phyloP scores from a whole-genome alignment of 1,140 invertebrate species.

The Nasonia vitripennis region DNA sequence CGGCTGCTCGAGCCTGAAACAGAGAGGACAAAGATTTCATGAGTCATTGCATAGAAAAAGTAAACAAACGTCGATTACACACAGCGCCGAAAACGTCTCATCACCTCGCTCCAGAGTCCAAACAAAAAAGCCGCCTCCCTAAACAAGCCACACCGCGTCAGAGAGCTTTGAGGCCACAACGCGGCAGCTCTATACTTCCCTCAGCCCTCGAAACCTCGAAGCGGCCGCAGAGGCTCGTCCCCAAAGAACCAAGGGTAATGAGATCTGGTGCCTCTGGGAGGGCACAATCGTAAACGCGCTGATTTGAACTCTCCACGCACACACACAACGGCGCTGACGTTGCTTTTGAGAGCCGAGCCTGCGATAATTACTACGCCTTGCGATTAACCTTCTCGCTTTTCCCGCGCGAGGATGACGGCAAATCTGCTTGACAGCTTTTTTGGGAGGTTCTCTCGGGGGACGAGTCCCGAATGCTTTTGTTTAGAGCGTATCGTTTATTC shows the following conservation, averaged over 20 bases:
- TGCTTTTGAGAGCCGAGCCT: neutral
- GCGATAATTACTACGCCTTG: neutral
- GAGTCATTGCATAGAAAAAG: neutral
- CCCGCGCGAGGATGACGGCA: neutral
- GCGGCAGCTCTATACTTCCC: too few relatives aligned
- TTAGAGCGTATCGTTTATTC: too few relatives aligned
- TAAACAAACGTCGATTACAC: too few relatives aligned
- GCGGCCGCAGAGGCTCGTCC: neutral
- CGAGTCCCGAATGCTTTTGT: too few relatives aligned
- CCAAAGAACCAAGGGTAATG: neutral
- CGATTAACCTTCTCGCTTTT: constrained; percentile 12
- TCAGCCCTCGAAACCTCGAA: neutral
- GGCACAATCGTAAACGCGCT: constrained; percentile 3
- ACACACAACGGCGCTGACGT: neutral
- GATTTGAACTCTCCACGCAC: neutral
- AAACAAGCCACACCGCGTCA: too few relatives aligned
- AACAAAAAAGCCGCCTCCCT: too few relatives aligned
- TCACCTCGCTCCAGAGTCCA: too few relatives aligned
- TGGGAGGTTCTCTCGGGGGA: too few relatives aligned
- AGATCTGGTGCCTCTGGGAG: neutral
- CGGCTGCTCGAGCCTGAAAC: constrained; percentile 82
- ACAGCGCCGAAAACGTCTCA: too few relatives aligned
- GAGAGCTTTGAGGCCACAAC: too few relatives aligned
- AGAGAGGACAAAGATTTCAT: neutral
- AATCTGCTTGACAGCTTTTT: neutral